Base-by-base conservation (phyloP, 2,888 invertebrate genomes). In the Petrophora chlorosata region DNA sequence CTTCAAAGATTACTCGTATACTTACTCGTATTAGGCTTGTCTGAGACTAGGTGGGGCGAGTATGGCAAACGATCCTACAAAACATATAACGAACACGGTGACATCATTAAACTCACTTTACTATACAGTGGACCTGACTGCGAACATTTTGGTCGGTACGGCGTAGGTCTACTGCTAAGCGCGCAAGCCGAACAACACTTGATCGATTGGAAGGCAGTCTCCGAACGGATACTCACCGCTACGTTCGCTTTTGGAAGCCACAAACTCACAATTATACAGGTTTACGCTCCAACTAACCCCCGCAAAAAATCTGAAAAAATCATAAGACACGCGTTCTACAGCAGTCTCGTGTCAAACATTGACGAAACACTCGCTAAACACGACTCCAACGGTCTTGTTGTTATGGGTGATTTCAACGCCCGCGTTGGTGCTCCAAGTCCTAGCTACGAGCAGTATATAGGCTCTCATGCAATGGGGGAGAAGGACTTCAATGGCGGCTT, bases 381-480 rank as follows among this genome's bases (percentile, higher is more conserved):
- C 9, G 9, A 13, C 2, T 10, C 14, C 5, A 14, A 13, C 7
- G 2, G 2, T 0, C 9, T 16, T 5, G 14, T 25, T 2, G 2
- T 25, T 9, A 36, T 36, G 36, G 36, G 36, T 2, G 36, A 36
- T 9, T 36, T 36, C 15, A 36, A 36, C 9, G 23, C 25, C 5
- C 9, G 25, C n/a, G 10, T 25, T 3, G 25, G 25, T 9, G 5
- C 13, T 8, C 7, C 8, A 9, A 15, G 9, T 12, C n/a, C 12
- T 3, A 15, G 36, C 36, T 25, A 9, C 15, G 36, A 36, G 15
- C 3, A 17, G 25, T 25, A 25, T 10, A 25, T 36, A 25, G 36
- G 36, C 10, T n/a, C 9, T 15, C 36, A 36, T 5, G 9, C 25
- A 9, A 25, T 36, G 36, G 36, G 9, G 2, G n/a, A 13, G 13